Base-by-base conservation (phyloP, 1,140 invertebrate species). In the Brachionus rotundiformis region DNA sequence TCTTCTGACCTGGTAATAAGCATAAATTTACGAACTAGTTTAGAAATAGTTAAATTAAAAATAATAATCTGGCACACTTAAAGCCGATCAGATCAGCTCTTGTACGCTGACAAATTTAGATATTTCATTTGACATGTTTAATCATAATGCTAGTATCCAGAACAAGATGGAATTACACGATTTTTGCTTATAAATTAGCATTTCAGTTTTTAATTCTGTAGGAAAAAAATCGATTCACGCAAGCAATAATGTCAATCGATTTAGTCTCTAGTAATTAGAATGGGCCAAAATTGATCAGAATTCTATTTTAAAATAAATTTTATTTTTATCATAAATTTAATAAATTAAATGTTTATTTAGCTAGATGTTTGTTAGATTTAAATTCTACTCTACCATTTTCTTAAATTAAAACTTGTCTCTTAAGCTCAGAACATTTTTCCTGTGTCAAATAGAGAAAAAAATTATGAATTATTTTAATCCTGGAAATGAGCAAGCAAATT, bases 71-170 rank as follows among this genome's bases (percentile, higher is more conserved):
- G 47, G 47, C 47, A 19, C 47, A 54, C 47, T 54, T 54, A 54
- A 54, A 19, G 47, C 47, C 5, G 47, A 54, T 54, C 47, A 54
- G n/a, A 3, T 54, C 19, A n/a, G n/a, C n/a, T n/a, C n/a, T n/a
- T 54, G 8, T 54, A 19, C 8, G 47, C 47, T 54, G 47, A 54
- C 47, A 54, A 54, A 54, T 54, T 54, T 54, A 54, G 47, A 54
- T 54, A 54, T 54, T 54, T 54, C 16, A 54, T 54, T 54, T 54
- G 47, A 54, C 47, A 54, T 54, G 47, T 54, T 54, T 54, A 54
- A 54, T 54, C 47, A 54, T 54, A 54, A 54, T 54, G 47, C 47
- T 54, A 54, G 47, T 54, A 54, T 54, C 47, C 47, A 54, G 47
- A 54, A 54, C 47, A 54, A 54, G 47, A 54, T 54, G 47, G 47